Percentiles rank a stretch among this genome's conserved stretches.
These are phyloP conservation scores for Drosophila mayaguana DNA, from an alignment of 2,888 invertebrate species.

Conservation along the genomic window DNA sequence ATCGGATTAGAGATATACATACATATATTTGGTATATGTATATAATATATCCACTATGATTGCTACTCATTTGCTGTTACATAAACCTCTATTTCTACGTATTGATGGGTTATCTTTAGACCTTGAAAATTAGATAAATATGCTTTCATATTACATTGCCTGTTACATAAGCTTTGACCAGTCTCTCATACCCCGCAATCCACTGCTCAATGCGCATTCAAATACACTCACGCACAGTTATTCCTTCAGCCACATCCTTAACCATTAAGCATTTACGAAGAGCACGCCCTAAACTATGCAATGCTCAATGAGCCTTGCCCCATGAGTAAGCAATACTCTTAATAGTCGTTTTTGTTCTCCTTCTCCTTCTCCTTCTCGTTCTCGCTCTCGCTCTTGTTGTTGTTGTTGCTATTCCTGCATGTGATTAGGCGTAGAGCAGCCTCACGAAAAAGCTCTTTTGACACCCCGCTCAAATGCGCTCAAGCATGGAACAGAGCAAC, in stretches of 20 bases:
- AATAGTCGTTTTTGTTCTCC: not conserved
- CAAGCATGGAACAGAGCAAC: not conserved
- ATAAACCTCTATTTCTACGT: not conserved
- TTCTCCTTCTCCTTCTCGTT: not conserved
- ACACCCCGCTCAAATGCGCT: slow-evolving; percentile 32
- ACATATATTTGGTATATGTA: not conserved
- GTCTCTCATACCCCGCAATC: not conserved
- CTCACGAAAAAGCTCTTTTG: slow-evolving; percentile 25
- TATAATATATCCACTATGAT: not conserved
- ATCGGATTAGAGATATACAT: not conserved
- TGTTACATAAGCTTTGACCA: not conserved
- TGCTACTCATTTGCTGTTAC: not conserved
- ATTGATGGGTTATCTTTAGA: not conserved
- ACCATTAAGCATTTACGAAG: not conserved
- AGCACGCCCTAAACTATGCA: slow-evolving; percentile 62
- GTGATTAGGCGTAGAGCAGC: slow-evolving; percentile 40
- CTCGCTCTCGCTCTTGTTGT: too few relatives aligned
- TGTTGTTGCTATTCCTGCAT: not conserved
- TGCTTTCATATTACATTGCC: not conserved
- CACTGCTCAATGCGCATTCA: not conserved
- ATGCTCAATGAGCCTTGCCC: slow-evolving; percentile 40
- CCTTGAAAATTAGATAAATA: too few relatives aligned
- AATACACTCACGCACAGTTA: not conserved
- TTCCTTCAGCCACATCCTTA: slow-evolving; percentile 10
- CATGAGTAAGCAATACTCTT: slow-evolving; percentile 27